Evolutionary conservation across 2,113 vertebrate genomes (phyloP).

Genomic region (Gopherus flavomarginatus): DNA sequence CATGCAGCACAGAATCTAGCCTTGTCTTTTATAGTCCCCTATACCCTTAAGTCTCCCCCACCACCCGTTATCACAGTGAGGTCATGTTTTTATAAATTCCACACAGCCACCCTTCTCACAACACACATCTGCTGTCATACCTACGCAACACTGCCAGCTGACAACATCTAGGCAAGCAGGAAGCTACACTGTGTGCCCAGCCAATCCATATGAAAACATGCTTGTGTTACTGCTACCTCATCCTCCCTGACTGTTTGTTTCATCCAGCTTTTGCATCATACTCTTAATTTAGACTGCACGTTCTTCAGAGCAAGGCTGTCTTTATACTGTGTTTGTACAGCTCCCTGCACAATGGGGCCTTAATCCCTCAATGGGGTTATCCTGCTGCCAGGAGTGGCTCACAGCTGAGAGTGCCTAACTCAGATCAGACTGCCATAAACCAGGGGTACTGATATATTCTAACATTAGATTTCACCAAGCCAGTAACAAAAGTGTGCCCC

Average conservation of each 20-base stretch:
- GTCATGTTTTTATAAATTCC: not conserved
- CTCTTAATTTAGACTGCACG: not conserved
- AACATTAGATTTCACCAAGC: too few species aligned
- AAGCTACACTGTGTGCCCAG: not conserved
- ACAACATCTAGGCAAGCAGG: not conserved
- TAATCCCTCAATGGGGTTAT: too few species aligned
- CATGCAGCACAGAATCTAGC: not conserved
- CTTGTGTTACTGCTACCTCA: not conserved
- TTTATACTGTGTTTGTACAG: not conserved
- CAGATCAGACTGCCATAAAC: too few species aligned
- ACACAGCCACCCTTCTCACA: not conserved
- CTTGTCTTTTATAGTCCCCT: not conserved
- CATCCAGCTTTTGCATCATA: not conserved
- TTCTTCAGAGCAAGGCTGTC: not conserved
- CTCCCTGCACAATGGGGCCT: not conserved
- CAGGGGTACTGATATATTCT: too few species aligned
- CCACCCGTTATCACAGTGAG: not conserved
- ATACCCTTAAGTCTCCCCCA: not conserved
- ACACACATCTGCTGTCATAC: not conserved
- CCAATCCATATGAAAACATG: not conserved
- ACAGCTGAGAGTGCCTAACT: too few species aligned
- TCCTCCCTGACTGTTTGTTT: not conserved
- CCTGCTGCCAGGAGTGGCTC: too few species aligned
- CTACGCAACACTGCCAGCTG: not conserved
- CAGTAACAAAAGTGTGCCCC: too few species aligned